phyloP scores from a whole-genome alignment of 2,888 invertebrate species.

The Cartodere bifasciata region DNA sequence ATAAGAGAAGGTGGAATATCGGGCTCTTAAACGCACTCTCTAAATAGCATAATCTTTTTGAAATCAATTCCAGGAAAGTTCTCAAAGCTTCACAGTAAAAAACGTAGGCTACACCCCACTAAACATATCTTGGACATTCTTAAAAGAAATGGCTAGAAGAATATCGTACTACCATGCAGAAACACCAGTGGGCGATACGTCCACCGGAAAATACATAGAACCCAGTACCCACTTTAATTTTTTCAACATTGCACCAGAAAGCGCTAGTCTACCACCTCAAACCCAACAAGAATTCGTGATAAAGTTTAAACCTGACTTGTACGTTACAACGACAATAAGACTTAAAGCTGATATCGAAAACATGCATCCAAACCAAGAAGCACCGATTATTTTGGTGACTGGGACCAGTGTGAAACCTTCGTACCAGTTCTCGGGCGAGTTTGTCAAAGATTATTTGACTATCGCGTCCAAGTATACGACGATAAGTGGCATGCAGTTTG shows the following conservation, averaged over 20 bases:
- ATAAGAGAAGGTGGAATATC: too few species aligned
- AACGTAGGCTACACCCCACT: too few species aligned
- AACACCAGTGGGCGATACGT: background rate
- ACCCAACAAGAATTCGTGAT: slow-evolving; percentile 35
- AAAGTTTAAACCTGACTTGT: slow-evolving; percentile 44
- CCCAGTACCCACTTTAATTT: slow-evolving; percentile 24
- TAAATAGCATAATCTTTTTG: too few species aligned
- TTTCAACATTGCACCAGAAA: slow-evolving; percentile 40
- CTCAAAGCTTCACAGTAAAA: too few species aligned
- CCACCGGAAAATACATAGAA: slow-evolving; percentile 30
- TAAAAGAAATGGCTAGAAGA: slow-evolving; percentile 2
- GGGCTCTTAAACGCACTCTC: too few species aligned
- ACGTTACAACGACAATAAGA: slow-evolving; percentile 40
- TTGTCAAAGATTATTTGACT: slow-evolving; percentile 5
- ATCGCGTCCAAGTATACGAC: slow-evolving; percentile 5
- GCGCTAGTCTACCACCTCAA: slow-evolving; percentile 36
- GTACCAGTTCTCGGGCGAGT: slow-evolving; percentile 3
- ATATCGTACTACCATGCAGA: slow-evolving; percentile 1
- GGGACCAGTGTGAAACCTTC: slow-evolving; percentile 15
- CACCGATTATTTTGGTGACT: slow-evolving; percentile 38
- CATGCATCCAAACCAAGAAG: slow-evolving; percentile 34
- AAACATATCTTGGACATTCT: slow-evolving; percentile 9
- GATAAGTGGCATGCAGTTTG: slow-evolving; percentile 37
- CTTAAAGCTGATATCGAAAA: slow-evolving; percentile 44
- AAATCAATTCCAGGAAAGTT: too few species aligned